Evolutionary conservation across 2,113 vertebrate genomes (phyloP), one percentile per base, ranked within the genome.

Genomic region (Cathartes aura): DNA sequence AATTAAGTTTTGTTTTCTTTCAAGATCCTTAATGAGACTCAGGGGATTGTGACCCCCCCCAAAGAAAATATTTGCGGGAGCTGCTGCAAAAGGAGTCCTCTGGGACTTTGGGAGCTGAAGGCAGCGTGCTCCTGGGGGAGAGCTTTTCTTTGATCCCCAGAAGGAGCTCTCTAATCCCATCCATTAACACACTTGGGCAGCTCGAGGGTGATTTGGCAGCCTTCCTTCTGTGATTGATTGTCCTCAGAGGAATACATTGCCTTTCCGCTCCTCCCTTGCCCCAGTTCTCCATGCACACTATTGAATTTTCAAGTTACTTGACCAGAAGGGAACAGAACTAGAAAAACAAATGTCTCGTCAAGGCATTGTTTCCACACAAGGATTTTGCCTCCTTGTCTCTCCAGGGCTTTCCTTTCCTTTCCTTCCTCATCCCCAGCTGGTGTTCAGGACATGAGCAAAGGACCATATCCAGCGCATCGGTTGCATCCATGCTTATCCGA

Each of bases 141-240:
- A 95, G 89, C 63, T 96, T 95, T 83, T 5, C 94, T 95, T 86
- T 97, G 97, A 94, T 96, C 73, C 94, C 94, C 94, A 88, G 73
- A 91, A 95, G 96, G 91, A 95, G 78, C 89, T 95, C 97, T 96
- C 93, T 97, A 92, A 97, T 97, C 92, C 92, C 92, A 93, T 93
- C 94, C 83, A 91, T 96, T 93, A 97, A 95, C 60, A 53, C 82
- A 48, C 83, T 82, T 93, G 96, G 96, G 94, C 90, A 92, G 97
- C 96, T 91, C 12, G 6, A 34, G 83, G 92, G 86, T 62, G 94
- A 62, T 94, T 94, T 92, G 94, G 83, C 79, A 91, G 89, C 68
- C 64, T 87, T 96, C 64, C 71, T 90, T 29, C 64, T 47, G 64
- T 83, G 94, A 95, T 63, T 95, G 97, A 97, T 97, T 1, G 62